These are phyloP conservation scores for Cochlearius cochlearius DNA, from an alignment of 2,113 vertebrate genomes.

Conservation along the genomic window DNA sequence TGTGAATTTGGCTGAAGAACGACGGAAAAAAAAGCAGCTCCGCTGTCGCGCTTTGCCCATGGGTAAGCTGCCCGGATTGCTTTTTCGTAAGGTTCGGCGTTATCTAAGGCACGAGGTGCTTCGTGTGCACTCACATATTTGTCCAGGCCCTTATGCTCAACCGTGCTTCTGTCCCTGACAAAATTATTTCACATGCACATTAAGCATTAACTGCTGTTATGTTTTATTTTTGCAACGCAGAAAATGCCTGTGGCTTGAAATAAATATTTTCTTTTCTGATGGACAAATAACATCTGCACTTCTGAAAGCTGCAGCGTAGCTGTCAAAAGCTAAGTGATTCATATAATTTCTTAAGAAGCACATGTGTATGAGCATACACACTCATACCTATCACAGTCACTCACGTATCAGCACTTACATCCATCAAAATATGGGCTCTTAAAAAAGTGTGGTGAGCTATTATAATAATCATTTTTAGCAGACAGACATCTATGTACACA, in stretches of 20 bases:
- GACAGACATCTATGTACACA: not conserved
- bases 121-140: not conserved
- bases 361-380: not conserved
- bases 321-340: conserved; percentile 58
- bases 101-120: not conserved
- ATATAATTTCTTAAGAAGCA: conserved; percentile 51
- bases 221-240: conserved; percentile 47
- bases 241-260: conserved; percentile 69
- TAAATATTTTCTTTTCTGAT: conserved; percentile 73
- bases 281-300: conserved; percentile 74
- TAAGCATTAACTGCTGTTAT: conserved; percentile 59
- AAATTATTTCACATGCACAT: conserved; percentile 35
- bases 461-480: not conserved
- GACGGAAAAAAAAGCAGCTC: not conserved
- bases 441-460: not conserved
- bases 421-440: not conserved
- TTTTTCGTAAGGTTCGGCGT: rapidly evolving
- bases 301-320: conserved; percentile 46
- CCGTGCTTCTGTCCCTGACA: not conserved
- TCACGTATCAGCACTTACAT: not conserved
- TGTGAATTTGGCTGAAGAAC: rapidly evolving
- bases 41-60: not conserved
- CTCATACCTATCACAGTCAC: not conserved
- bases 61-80: not conserved
- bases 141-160: not conserved